Conservation (phyloP, 2,888 invertebrate species). For the Matsumyia berberina region DNA sequence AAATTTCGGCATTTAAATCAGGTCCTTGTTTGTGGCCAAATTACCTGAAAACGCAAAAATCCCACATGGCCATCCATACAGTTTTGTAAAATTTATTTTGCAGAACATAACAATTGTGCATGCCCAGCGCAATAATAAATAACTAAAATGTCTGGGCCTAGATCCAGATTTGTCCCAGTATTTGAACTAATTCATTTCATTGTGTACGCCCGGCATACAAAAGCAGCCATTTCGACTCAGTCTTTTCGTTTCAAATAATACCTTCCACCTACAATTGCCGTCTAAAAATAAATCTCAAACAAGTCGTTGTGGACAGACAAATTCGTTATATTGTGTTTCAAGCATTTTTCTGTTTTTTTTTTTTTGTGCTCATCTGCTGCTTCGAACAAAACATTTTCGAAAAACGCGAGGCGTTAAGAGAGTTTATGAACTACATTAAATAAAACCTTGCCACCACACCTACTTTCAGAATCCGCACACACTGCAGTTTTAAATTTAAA, state of each 20-base stretch:
- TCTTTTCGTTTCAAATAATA: constrained; percentile 70
- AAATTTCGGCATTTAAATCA: too few relatives aligned
- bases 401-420: constrained; percentile 77
- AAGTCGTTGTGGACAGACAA: constrained; percentile 78
- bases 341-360: constrained; percentile 73
- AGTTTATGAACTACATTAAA: constrained; percentile 28
- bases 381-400: constrained; percentile 80
- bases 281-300: constrained; percentile 82
- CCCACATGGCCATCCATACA: neutral
- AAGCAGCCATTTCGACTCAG: constrained; percentile 35
- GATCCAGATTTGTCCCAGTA: constrained; percentile 76
- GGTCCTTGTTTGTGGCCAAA: too few relatives aligned
- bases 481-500: constrained; percentile 12
- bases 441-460: constrained; percentile 4
- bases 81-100: neutral
- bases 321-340: constrained; percentile 72
- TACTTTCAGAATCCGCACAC: constrained; percentile 9
- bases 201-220: constrained; percentile 33
- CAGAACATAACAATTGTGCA: constrained; percentile 8
- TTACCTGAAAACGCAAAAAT: too few relatives aligned
- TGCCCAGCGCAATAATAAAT: constrained; percentile 45
- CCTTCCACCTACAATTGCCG: constrained; percentile 83
- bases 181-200: constrained; percentile 59
- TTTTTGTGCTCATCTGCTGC: too few relatives aligned
- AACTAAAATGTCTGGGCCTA: constrained; percentile 75